Evolutionary conservation across 2,797 vertebrate genomes (phyloP).

Genomic region (Platalea minor): DNA sequence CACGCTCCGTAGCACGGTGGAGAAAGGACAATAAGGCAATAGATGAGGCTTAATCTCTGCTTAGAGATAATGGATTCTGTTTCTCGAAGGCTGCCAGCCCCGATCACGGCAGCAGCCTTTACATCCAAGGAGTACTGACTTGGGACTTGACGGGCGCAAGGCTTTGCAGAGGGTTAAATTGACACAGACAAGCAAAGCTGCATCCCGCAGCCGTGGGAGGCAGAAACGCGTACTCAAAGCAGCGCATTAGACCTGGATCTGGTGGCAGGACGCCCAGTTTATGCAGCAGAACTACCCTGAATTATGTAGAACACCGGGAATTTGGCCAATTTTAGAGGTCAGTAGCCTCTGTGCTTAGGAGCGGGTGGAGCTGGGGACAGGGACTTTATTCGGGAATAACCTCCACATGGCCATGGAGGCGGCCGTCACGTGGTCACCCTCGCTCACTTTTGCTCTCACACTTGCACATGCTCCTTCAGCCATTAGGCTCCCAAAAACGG

Average conservation of each 20-base stretch:
- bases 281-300: constrained; percentile 51
- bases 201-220: neutral
- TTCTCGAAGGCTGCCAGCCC: neutral
- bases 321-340: constrained; percentile 44
- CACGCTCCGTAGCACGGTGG: neutral
- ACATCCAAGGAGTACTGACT: neutral
- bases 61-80: neutral
- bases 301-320: constrained; percentile 45
- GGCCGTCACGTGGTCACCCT: neutral
- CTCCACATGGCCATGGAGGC: neutral
- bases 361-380: neutral
- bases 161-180: neutral
- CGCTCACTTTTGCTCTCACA: neutral
- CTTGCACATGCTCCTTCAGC: constrained; percentile 33
- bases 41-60: neutral
- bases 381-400: constrained; percentile 10
- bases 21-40: neutral
- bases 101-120: neutral
- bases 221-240: neutral
- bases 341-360: neutral
- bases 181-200: neutral
- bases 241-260: neutral
- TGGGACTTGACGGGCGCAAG: neutral
- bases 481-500: neutral
- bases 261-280: constrained; percentile 45